These are phyloP conservation scores for Ctenochaetus hawaiiensis DNA, from an alignment of 2,797 vertebrate species.

Conservation along the genomic window DNA sequence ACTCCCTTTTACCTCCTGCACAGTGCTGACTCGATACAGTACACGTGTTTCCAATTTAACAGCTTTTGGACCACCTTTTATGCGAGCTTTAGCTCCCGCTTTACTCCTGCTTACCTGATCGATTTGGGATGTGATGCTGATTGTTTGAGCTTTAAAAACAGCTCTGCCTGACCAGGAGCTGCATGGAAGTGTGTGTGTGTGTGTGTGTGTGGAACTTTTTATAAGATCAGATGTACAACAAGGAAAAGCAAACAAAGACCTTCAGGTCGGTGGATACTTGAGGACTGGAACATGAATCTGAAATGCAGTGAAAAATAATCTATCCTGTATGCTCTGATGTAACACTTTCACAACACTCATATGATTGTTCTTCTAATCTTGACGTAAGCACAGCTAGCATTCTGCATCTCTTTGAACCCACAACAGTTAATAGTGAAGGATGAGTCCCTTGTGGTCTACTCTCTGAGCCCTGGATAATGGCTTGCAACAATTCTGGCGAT, in stretches of 20 bases:
- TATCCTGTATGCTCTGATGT: constrained; percentile 43
- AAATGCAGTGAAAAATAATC: constrained; percentile 10
- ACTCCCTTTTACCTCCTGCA: constrained; percentile 37
- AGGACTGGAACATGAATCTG: constrained; percentile 11
- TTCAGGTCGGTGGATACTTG: constrained; percentile 18
- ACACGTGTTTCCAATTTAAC: constrained; percentile 26
- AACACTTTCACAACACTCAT: constrained; percentile 45
- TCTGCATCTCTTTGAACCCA: constrained; percentile 54
- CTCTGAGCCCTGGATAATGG: constrained; percentile 60
- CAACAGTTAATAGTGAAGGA: constrained; percentile 53
- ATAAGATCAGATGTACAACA: constrained; percentile 8
- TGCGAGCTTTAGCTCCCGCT: not conserved
- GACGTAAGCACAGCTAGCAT: constrained; percentile 47
- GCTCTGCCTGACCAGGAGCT: not conserved
- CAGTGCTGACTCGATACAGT: constrained; percentile 25
- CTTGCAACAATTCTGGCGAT: constrained; percentile 67
- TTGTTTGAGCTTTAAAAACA: constrained; percentile 21
- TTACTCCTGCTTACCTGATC: constrained; percentile 8
- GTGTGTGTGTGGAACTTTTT: not conserved
- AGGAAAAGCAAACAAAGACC: constrained; percentile 23
- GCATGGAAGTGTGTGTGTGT: constrained; percentile 21
- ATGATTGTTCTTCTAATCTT: constrained; percentile 44
- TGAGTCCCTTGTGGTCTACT: constrained; percentile 61
- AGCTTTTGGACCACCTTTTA: constrained; percentile 1
- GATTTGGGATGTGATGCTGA: not conserved